Percentiles rank a stretch among this genome's conserved stretches.
These are phyloP conservation scores for Ovis aries DNA, from an alignment of 2,113 vertebrate genomes.

Conservation along the genomic window DNA sequence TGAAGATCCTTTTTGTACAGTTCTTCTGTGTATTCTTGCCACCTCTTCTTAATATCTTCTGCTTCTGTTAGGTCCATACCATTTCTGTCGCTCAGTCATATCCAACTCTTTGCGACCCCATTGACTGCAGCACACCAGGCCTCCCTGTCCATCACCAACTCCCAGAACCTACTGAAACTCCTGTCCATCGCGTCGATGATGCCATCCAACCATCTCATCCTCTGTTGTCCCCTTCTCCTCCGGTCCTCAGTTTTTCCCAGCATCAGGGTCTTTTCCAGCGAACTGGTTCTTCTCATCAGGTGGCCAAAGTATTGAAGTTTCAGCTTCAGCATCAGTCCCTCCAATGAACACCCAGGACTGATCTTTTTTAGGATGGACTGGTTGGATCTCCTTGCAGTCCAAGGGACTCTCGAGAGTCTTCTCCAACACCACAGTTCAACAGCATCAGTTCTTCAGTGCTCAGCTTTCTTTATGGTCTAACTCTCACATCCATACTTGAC, in stretches of 20 bases:
- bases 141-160: neutral
- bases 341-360: neutral
- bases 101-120: neutral
- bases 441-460: neutral
- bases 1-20: too few relatives aligned
- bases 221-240: neutral
- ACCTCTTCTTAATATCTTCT: too few relatives aligned
- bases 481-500: neutral
- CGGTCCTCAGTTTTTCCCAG: neutral
- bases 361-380: neutral
- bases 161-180: neutral
- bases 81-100: accelerated
- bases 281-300: neutral
- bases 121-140: neutral
- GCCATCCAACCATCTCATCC: neutral
- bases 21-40: too few relatives aligned
- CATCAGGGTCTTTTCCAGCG: neutral
- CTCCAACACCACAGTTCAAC: neutral
- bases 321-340: neutral
- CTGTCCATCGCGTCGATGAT: accelerated
- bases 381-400: neutral
- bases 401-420: neutral
- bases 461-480: neutral
- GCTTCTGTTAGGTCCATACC: too few relatives aligned
- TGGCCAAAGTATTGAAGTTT: neutral